These are phyloP conservation scores for Onychomys leucogaster DNA, from an alignment of 2,797 vertebrate genomes.

Conservation along the genomic window DNA sequence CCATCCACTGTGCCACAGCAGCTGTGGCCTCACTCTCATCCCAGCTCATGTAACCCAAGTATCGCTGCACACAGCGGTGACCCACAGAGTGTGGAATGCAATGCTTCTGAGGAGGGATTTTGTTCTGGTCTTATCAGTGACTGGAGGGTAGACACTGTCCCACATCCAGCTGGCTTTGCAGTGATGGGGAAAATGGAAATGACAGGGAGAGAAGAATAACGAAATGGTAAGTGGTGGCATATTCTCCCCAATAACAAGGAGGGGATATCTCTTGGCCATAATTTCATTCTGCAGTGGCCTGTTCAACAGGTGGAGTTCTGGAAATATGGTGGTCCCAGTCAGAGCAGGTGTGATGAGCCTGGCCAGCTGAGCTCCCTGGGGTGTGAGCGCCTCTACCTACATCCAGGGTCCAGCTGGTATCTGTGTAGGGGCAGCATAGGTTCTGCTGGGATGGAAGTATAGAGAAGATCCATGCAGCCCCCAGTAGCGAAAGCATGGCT, in stretches of 20 bases:
- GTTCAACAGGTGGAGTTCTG: too few species aligned
- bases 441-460: neutral
- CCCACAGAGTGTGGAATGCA: neutral
- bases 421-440: neutral
- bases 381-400: neutral
- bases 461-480: neutral
- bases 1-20: rapidly evolving
- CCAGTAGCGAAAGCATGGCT: neutral
- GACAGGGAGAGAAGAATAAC: neutral
- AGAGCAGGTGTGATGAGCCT: neutral
- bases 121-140: neutral
- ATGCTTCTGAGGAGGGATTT: neutral
- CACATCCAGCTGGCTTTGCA: neutral
- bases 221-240: rapidly evolving
- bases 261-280: neutral
- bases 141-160: neutral
- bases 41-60: rapidly evolving
- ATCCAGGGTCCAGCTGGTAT: neutral
- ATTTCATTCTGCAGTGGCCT: neutral
- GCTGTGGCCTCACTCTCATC: neutral
- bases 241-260: neutral
- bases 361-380: neutral
- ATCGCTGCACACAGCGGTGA: rapidly evolving
- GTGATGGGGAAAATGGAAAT: neutral
- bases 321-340: neutral